phyloP scores from a whole-genome alignment of 1,140 invertebrate genomes.

The Drosophila insularis region DNA sequence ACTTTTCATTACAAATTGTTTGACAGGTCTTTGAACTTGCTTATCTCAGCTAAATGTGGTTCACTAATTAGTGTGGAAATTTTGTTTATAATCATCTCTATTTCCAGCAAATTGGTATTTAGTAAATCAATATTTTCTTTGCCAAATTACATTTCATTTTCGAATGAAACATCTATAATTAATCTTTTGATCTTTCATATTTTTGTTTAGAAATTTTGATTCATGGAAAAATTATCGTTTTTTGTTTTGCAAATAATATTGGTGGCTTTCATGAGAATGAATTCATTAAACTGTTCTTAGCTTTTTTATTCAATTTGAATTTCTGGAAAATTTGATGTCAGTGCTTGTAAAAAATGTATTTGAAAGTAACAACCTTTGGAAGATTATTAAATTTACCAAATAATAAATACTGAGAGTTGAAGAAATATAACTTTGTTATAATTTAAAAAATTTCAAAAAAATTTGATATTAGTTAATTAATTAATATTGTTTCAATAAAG shows the following conservation, averaged over 20 bases:
- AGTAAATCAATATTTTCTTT: not conserved
- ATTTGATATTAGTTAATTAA: too few species aligned
- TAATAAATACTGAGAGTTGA: too few species aligned
- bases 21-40: conserved; percentile 51
- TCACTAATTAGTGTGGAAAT: conserved; percentile 36
- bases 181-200: not conserved
- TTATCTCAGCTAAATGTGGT: conserved; percentile 31
- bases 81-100: conserved; percentile 3
- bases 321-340: too few species aligned
- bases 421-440: too few species aligned
- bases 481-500: too few species aligned
- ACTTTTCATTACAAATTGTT: not conserved
- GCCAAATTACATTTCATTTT: not conserved
- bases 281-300: not conserved
- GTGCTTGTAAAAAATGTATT: too few species aligned
- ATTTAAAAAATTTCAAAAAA: too few species aligned
- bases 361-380: too few species aligned
- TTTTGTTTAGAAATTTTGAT: conserved; percentile 2
- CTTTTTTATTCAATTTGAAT: too few species aligned
- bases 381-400: too few species aligned
- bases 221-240: conserved; percentile 27
- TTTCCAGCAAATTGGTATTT: not conserved
- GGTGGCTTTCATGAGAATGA: not conserved
- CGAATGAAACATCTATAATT: not conserved
- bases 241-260: conserved; percentile 12